Percentiles rank a stretch among this genome's conserved stretches.
Evolutionary conservation across 2,797 vertebrate species (phyloP).

Genomic region (Sebastes dallii): DNA sequence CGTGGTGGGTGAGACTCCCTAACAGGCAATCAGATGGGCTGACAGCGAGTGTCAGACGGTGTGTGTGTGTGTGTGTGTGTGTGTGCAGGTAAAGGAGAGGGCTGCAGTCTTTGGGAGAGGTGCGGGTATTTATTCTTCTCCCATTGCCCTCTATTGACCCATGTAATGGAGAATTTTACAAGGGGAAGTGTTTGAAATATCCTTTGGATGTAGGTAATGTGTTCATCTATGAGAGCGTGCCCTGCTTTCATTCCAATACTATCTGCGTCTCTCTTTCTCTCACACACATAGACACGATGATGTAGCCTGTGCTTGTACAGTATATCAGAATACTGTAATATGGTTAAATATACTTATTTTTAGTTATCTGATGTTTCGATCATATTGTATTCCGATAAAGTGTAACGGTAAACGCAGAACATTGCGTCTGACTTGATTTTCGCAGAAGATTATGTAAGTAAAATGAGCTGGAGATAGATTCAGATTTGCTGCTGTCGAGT

Average conservation of each 20-base stretch:
- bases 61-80: slow-evolving; percentile 48
- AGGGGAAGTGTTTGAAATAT: slow-evolving; percentile 84
- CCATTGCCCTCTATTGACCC: slow-evolving; percentile 88
- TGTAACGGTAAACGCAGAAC: neutral
- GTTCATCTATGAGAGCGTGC: slow-evolving; percentile 54
- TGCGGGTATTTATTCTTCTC: slow-evolving; percentile 82
- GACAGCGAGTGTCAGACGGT: slow-evolving; percentile 82
- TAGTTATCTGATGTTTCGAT: neutral
- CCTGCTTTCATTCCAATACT: slow-evolving; percentile 24
- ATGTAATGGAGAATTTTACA: slow-evolving; percentile 83
- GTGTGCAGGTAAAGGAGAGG: slow-evolving; percentile 50
- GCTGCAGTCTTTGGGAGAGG: slow-evolving; percentile 73
- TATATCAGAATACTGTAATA: neutral
- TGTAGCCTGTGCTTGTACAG: neutral
- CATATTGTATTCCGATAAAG: neutral
- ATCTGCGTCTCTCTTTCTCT: neutral
- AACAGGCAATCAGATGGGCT: slow-evolving; percentile 87
- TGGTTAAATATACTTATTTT: neutral
- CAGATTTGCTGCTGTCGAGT: neutral
- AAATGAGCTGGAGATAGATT: neutral
- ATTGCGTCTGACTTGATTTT: neutral
- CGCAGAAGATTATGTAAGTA: neutral
- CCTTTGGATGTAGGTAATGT: slow-evolving; percentile 76
- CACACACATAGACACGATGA: neutral
- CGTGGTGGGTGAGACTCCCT: slow-evolving; percentile 84